Percentiles rank a stretch among this genome's conserved stretches.
These are phyloP conservation scores for Carposina sasakii DNA, from an alignment of 1,140 invertebrate species.

Conservation along the genomic window DNA sequence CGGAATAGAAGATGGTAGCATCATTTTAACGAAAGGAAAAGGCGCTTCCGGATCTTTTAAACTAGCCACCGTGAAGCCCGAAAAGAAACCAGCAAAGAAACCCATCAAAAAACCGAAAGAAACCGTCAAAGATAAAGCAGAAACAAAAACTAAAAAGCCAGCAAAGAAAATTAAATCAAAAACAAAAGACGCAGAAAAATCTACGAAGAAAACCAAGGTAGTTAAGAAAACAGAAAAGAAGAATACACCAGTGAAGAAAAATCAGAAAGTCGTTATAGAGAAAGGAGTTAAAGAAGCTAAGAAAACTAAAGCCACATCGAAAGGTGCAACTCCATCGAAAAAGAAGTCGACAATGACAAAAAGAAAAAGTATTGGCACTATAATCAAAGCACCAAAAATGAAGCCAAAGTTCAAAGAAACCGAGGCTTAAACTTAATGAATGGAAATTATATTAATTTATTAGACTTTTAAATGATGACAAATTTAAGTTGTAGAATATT, in stretches of 20 bases:
- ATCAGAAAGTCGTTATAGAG: neutral
- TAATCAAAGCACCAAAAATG: conserved; percentile 60
- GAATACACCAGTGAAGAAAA: conserved; percentile 7
- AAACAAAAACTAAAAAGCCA: conserved; percentile 21
- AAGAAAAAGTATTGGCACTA: conserved; percentile 57
- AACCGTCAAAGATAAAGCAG: conserved; percentile 21
- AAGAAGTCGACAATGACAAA: conserved; percentile 42
- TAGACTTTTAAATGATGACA: too few relatives aligned
- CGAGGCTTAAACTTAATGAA: too few relatives aligned
- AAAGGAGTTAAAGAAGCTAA: conserved; percentile 6
- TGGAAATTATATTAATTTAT: too few relatives aligned
- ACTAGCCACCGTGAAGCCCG: conserved; percentile 29
- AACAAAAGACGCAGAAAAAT: conserved; percentile 19
- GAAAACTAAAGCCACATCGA: conserved; percentile 5
- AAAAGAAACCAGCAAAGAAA: conserved; percentile 14
- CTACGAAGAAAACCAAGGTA: conserved; percentile 15
- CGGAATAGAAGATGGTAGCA: conserved; percentile 38
- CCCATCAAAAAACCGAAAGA: conserved; percentile 12
- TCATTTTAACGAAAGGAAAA: conserved; percentile 46
- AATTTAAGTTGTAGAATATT: too few relatives aligned
- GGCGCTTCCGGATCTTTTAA: conserved; percentile 57
- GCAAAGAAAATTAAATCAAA: conserved; percentile 15
- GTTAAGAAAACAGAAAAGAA: conserved; percentile 6
- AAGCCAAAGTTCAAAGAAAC: conserved; percentile 45
- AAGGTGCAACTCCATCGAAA: conserved; percentile 34